A percentile compares a stretch with the other conserved stretches of the same genome.
Evolutionary conservation across 2,888 invertebrate species (phyloP).

Genomic region (Parapristionchus giblindavisi): DNA sequence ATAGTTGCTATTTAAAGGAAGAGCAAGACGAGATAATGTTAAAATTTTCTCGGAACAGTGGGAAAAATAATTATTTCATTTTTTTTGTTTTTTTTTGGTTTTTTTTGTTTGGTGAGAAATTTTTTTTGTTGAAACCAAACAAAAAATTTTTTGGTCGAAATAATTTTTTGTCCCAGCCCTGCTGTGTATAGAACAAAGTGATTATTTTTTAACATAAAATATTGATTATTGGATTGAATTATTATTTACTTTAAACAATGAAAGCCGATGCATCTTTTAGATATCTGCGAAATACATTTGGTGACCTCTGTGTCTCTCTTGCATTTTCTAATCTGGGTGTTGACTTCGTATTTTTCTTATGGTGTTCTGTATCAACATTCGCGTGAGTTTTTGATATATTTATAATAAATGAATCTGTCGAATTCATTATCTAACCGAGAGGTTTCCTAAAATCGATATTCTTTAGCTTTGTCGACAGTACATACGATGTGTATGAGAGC

Average conservation of each 20-base stretch:
- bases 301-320: slow-evolving; percentile 21
- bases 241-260: neutral
- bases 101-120: too few relatives aligned
- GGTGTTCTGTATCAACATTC: slow-evolving; percentile 11
- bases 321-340: slow-evolving; percentile 17
- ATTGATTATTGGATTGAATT: neutral
- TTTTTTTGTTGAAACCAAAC: too few relatives aligned
- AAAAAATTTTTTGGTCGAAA: too few relatives aligned
- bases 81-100: too few relatives aligned
- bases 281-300: slow-evolving; percentile 17
- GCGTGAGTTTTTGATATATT: neutral
- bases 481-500: slow-evolving; percentile 2
- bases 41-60: too few relatives aligned
- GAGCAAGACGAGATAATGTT: too few relatives aligned
- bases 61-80: too few relatives aligned
- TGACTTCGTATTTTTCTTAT: slow-evolving; percentile 7
- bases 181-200: slow-evolving; percentile 17
- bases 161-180: too few relatives aligned
- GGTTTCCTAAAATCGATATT: neutral
- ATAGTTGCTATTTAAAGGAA: too few relatives aligned
- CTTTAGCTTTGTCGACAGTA: slow-evolving; percentile 19
- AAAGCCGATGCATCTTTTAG: neutral
- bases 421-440: neutral
- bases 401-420: neutral
- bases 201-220: neutral